These are phyloP conservation scores for Phoebastria nigripes DNA, from an alignment of 2,797 vertebrate genomes.

Conservation along the genomic window DNA sequence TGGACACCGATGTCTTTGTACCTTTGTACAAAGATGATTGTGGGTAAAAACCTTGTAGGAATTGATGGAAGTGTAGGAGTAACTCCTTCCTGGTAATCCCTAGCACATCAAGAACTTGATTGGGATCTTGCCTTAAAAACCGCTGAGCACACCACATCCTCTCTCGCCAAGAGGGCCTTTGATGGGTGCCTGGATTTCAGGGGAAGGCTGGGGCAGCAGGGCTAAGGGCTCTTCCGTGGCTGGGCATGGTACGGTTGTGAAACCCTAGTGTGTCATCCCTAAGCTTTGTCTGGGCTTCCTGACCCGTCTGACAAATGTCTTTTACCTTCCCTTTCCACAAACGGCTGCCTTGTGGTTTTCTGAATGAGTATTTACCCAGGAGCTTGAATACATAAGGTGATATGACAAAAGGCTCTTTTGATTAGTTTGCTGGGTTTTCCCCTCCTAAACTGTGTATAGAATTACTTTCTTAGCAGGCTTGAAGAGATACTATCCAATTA, in stretches of 20 bases:
- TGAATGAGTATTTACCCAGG: background rate
- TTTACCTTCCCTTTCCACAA: background rate
- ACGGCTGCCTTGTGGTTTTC: background rate
- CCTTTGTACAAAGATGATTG: background rate
- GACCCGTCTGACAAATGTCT: background rate
- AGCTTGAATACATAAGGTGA: background rate
- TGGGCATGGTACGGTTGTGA: fast-evolving
- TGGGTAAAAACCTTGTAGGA: background rate
- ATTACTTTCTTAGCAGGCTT: background rate
- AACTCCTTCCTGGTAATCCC: background rate
- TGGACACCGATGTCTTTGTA: background rate
- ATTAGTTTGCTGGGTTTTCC: background rate
- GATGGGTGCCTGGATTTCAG: background rate
- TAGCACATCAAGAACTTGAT: background rate
- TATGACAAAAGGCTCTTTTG: background rate
- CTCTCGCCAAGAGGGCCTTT: background rate
- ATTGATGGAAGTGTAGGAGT: background rate
- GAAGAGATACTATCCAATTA: background rate
- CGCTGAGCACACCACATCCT: fast-evolving
- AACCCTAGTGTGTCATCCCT: background rate
- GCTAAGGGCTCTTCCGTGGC: background rate
- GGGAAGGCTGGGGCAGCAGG: background rate
- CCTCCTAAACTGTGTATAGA: background rate
- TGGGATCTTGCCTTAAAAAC: background rate
- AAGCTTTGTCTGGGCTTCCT: background rate